Percentiles rank a stretch among this genome's conserved stretches.
These are phyloP conservation scores for Artemia sp. DNA, from an alignment of 2,888 invertebrate genomes.

Conservation along the genomic window DNA sequence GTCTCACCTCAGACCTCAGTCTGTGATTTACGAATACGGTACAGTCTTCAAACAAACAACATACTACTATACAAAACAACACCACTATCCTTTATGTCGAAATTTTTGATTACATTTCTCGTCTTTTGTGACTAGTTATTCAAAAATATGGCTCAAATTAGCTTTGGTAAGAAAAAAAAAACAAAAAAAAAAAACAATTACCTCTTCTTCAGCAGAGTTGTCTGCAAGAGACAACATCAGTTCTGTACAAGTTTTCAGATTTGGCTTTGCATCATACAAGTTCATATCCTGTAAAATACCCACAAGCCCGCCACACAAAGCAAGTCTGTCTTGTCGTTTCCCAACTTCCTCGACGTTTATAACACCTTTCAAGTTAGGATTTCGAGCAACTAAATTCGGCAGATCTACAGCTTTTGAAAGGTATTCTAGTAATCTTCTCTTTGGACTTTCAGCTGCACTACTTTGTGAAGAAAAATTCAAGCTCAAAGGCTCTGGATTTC, in stretches of 20 bases:
- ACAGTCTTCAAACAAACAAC: too few relatives aligned
- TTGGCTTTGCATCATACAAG: constrained; percentile 45
- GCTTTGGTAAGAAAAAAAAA: too few relatives aligned
- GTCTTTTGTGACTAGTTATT: too few relatives aligned
- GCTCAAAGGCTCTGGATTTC: not conserved
- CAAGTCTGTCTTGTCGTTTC: constrained; percentile 35
- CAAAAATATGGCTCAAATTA: too few relatives aligned
- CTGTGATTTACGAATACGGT: too few relatives aligned
- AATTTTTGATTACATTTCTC: too few relatives aligned
- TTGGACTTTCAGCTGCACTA: not conserved
- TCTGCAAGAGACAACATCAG: constrained; percentile 53
- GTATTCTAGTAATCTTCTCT: not conserved
- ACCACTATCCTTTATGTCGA: too few relatives aligned
- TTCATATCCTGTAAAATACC: constrained; percentile 62
- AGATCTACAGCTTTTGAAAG: constrained; percentile 28
- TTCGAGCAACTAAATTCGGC: constrained; percentile 48
- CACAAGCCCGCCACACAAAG: constrained; percentile 57
- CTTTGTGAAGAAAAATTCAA: not conserved
- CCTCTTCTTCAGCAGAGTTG: constrained; percentile 47
- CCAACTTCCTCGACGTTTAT: constrained; percentile 36
- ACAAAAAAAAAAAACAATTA: constrained; percentile 23
- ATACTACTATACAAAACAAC: too few relatives aligned
- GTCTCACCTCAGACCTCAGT: too few relatives aligned
- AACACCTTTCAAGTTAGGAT: constrained; percentile 44
- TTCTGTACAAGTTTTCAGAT: constrained; percentile 59